Conservation (phyloP, 35 echinoderm and acorn worm species). For the Heliocidaris erythrogramma region DNA sequence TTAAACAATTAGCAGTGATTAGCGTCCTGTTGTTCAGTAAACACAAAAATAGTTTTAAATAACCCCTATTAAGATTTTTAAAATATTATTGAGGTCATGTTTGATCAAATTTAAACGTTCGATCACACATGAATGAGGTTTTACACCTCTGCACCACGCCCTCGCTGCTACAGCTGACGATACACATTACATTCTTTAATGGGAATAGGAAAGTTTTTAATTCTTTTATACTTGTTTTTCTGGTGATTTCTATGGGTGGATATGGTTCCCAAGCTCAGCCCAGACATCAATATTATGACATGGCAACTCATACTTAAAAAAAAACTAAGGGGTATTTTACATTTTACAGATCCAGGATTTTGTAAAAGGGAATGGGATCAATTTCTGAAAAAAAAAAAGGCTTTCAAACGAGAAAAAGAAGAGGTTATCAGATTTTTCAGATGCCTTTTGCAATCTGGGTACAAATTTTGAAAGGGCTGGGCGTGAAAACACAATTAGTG, state of each 20-base stretch:
- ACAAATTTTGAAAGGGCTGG: too few relatives aligned
- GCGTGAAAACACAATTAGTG: too few relatives aligned
- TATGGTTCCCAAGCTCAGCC: not conserved
- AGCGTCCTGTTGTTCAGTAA: not conserved
- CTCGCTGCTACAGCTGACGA: not conserved
- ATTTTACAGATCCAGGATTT: too few relatives aligned
- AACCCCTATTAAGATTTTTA: not conserved
- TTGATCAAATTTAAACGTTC: not conserved
- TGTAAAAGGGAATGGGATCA: too few relatives aligned
- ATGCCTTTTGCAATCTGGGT: too few relatives aligned
- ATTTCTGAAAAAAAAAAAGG: too few relatives aligned
- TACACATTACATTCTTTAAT: not conserved
- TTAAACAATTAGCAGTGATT: not conserved
- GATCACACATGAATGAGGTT: not conserved
- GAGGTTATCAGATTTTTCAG: too few relatives aligned
- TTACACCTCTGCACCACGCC: not conserved
- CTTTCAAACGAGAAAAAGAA: too few relatives aligned
- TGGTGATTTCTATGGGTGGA: not conserved
- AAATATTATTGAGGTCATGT: not conserved
- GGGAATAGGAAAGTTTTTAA: not conserved
- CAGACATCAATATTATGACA: not conserved
- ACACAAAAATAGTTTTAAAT: too few relatives aligned
- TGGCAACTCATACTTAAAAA: not conserved
- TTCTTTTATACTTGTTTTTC: not conserved
- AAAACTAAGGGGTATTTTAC: not conserved